Evolutionary conservation across 2,113 vertebrate species (phyloP).

Genomic region (Rana temporaria): DNA sequence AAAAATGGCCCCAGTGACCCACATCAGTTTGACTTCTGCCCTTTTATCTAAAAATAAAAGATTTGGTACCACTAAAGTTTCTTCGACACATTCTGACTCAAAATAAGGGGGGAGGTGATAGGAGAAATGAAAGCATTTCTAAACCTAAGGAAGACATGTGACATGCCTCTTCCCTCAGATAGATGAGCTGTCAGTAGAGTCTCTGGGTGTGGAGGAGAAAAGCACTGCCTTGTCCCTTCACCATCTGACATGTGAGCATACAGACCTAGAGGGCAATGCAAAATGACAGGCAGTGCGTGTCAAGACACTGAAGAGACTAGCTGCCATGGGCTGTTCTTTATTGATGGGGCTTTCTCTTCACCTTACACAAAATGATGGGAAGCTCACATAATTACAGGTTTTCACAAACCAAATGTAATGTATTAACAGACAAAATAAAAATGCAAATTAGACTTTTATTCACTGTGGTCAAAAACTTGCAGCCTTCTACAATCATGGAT

Average conservation of each 20-base stretch:
- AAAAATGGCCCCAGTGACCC: no score
- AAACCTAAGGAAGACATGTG: constrained; percentile 58
- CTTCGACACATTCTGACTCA: neutral
- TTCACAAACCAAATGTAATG: neutral
- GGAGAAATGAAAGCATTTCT: constrained; percentile 48
- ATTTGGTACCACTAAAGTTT: constrained; percentile 10
- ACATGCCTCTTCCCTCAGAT: constrained; percentile 53
- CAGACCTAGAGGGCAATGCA: constrained; percentile 21
- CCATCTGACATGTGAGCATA: neutral
- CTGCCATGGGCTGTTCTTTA: constrained; percentile 44
- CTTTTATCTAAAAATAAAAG: no score
- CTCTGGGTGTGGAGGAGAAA: constrained; percentile 50
- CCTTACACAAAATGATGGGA: neutral
- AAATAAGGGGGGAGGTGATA: constrained; percentile 10
- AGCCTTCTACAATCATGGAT: no score
- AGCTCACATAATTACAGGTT: neutral
- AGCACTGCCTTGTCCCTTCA: neutral
- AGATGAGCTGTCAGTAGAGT: constrained; percentile 40
- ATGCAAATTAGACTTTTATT: no score
- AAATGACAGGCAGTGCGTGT: constrained; percentile 20
- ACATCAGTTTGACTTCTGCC: no score
- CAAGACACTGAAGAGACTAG: neutral
- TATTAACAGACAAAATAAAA: no score
- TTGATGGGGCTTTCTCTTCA: constrained; percentile 3
- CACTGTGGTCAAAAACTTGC: no score